Percentiles rank a stretch among this genome's conserved stretches.
Evolutionary conservation across 2,113 vertebrate species (phyloP).

Genomic region (Pampusana beccarii): DNA sequence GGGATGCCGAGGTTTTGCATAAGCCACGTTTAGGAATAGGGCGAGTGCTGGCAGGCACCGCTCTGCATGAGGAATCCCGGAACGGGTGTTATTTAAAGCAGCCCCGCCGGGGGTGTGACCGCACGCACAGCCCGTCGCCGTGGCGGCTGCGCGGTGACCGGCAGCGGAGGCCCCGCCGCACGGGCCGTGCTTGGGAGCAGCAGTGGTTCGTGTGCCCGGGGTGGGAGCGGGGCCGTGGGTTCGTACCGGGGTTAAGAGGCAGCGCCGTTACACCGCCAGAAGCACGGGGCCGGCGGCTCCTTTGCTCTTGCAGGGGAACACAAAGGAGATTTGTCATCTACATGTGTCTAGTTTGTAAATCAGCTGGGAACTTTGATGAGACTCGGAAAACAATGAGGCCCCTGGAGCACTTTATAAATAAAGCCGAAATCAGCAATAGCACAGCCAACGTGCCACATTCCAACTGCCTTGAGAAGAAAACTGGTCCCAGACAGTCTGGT

Average conservation of each 20-base stretch:
- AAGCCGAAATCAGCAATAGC: not conserved
- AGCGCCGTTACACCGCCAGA: accelerated
- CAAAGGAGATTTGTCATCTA: too few species aligned
- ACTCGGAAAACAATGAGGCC: not conserved
- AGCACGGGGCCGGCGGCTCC: not conserved
- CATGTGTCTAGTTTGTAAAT: not conserved
- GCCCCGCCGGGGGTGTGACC: too few species aligned
- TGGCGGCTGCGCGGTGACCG: not conserved
- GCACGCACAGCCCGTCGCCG: not conserved
- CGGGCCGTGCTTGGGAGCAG: not conserved
- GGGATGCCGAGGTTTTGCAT: too few species aligned
- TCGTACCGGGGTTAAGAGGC: accelerated
- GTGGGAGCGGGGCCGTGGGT: not conserved
- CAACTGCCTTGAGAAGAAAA: not conserved
- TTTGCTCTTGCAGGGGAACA: not conserved
- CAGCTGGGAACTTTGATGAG: not conserved
- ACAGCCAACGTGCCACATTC: too few species aligned
- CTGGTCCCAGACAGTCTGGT: accelerated
- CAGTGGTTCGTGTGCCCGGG: not conserved
- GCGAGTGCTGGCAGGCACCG: not conserved
- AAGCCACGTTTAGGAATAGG: too few species aligned
- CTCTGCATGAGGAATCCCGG: not conserved
- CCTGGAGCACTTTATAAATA: too few species aligned
- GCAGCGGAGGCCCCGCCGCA: not conserved
- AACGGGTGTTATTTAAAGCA: not conserved